phyloP scores from a whole-genome alignment of 2,113 vertebrate genomes.

The Chionodraco myersi region DNA sequence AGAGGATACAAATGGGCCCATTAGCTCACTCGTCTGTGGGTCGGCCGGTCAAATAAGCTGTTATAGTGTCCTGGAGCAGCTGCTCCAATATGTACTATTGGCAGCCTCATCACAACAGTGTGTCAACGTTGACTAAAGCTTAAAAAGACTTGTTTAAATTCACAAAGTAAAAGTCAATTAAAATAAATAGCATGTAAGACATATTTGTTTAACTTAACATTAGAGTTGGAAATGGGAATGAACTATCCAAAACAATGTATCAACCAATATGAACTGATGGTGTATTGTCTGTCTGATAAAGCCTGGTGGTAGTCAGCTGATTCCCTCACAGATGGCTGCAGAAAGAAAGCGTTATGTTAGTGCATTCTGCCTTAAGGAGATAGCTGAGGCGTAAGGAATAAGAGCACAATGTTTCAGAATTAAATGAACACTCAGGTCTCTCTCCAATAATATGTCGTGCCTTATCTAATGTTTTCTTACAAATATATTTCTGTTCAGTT shows the following conservation, averaged over 20 bases:
- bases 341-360: background rate
- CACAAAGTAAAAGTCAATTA: background rate
- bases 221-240: background rate
- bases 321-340: background rate
- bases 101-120: background rate
- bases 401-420: background rate
- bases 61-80: background rate
- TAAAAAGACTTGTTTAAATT: background rate
- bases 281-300: constrained; percentile 6
- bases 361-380: background rate
- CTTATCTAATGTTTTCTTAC: background rate
- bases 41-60: background rate
- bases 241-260: background rate
- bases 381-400: background rate
- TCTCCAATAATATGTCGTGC: background rate
- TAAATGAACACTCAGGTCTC: background rate
- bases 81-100: background rate
- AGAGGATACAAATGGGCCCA: background rate
- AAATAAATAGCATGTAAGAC: background rate
- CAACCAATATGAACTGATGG: background rate
- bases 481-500: background rate
- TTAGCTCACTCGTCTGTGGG: background rate
- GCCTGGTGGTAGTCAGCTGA: constrained; percentile 35
- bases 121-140: background rate
- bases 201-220: background rate